Evolutionary conservation across 1,140 invertebrate genomes (phyloP), one percentile per base, ranked within the genome.

Genomic region (Cotesia vestalis): DNA sequence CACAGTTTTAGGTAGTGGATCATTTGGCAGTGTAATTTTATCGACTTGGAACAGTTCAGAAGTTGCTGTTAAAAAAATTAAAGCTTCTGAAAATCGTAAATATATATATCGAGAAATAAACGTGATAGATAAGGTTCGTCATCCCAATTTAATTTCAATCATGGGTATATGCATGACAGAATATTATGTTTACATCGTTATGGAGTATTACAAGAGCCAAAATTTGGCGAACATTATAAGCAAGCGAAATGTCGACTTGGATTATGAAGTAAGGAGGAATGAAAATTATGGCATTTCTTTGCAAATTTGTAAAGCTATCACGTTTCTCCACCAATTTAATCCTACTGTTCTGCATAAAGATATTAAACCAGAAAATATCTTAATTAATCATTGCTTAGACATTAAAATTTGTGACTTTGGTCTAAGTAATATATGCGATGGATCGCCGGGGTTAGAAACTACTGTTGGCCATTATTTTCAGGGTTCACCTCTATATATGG

Each of bases 371-470:
- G 69, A 64, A 38, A 71, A 71, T 57, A 55, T 71, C 63, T 35
- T 71, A 36, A 20, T 71, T 4, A 51, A 52, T 63, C 34, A 63
- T 11, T 3, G 63, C 11, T 40, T 1, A 14, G 36, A 12, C 6
- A 34, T 71, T 35, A 71, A 71, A 57, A 2, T 71, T 2, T 71
- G 69, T 46, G 69, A 71, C 62, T n/a, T 71, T 11, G 69, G 69
- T 2, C 51, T 71, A 12, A 63, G 69, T 63, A 71, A 9, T 5
- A 51, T 12, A 20, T 20, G 11, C 11, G 27, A 53, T 9, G 35
- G 51, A 38, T 17, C 46, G 20, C 12, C 40, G 4, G 60, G 4
- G 1, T 40, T 71, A 35, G 12, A 63, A 4, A 71, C 69, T 4
- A 71, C 60, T 6, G 11, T 63, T 34, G 69, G 69, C 4, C 8